These are phyloP conservation scores for Acheta domesticus DNA, from an alignment of 2,888 invertebrate genomes.

Conservation along the genomic window DNA sequence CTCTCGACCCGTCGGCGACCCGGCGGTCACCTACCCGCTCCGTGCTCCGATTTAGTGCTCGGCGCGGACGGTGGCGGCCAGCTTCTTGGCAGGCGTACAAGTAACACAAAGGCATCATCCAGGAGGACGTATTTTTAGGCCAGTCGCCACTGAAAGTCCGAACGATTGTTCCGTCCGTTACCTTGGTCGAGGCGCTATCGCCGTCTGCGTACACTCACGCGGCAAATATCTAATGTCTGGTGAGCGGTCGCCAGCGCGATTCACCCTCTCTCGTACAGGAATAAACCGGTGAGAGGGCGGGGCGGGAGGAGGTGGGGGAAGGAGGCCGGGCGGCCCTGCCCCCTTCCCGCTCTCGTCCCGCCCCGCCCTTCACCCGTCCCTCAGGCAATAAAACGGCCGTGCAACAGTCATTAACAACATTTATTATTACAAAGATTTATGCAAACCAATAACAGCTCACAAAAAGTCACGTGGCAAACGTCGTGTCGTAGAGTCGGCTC, in stretches of 20 bases:
- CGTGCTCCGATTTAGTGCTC: background rate
- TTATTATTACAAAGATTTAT: background rate
- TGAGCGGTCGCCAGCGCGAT: background rate
- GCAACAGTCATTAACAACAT: conserved; percentile 4
- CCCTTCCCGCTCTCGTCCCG: background rate
- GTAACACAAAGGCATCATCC: background rate
- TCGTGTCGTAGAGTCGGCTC: too few species aligned
- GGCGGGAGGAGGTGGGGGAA: background rate
- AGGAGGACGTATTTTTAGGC: background rate
- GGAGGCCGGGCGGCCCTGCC: background rate
- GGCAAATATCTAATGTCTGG: background rate
- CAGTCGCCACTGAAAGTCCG: background rate
- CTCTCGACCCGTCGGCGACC: too few species aligned
- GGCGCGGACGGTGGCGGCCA: background rate
- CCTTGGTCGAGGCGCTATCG: background rate
- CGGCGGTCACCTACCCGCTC: background rate
- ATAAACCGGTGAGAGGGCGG: background rate
- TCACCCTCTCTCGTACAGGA: background rate
- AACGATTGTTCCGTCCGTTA: background rate
- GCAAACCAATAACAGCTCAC: conserved; percentile 8
- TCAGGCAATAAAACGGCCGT: background rate
- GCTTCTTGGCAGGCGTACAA: background rate
- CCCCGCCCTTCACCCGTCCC: background rate
- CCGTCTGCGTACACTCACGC: background rate
- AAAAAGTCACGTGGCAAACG: background rate